phyloP scores from a whole-genome alignment of 1,140 invertebrate genomes.

The Hormaphis cornu region DNA sequence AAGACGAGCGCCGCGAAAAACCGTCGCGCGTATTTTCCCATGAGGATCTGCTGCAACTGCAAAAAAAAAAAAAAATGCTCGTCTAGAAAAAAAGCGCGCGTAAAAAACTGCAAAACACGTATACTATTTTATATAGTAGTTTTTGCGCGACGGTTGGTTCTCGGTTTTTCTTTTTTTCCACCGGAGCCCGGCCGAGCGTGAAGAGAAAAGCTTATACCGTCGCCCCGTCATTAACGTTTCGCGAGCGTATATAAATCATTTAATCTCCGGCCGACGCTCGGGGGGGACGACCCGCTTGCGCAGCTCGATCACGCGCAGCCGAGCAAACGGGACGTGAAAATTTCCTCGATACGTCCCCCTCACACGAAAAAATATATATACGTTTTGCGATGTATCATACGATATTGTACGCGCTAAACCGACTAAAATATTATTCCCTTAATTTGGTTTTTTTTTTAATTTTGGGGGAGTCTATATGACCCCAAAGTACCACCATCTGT shows the following conservation, averaged over 20 bases:
- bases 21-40: slow-evolving; percentile 16
- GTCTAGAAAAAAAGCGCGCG: no score
- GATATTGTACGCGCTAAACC: no score
- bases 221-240: slow-evolving; percentile 8
- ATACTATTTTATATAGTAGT: no score
- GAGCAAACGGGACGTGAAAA: slow-evolving; percentile 15
- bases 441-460: no score
- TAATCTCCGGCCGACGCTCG: slow-evolving; percentile 23
- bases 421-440: slow-evolving; percentile 7
- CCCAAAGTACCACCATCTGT: no score
- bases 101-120: no score
- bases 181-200: slow-evolving; percentile 7
- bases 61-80: no score
- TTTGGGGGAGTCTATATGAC: no score
- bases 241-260: slow-evolving; percentile 2
- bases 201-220: slow-evolving; percentile 17
- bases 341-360: not conserved
- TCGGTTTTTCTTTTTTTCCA: not conserved
- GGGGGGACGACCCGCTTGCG: no score
- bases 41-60: slow-evolving; percentile 2
- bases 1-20: no score
- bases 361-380: not conserved
- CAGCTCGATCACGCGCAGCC: no score
- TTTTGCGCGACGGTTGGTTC: not conserved
- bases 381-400: no score